These are phyloP conservation scores for Tenthredo scrophulariae DNA, from an alignment of 2,888 invertebrate genomes.

Conservation along the genomic window DNA sequence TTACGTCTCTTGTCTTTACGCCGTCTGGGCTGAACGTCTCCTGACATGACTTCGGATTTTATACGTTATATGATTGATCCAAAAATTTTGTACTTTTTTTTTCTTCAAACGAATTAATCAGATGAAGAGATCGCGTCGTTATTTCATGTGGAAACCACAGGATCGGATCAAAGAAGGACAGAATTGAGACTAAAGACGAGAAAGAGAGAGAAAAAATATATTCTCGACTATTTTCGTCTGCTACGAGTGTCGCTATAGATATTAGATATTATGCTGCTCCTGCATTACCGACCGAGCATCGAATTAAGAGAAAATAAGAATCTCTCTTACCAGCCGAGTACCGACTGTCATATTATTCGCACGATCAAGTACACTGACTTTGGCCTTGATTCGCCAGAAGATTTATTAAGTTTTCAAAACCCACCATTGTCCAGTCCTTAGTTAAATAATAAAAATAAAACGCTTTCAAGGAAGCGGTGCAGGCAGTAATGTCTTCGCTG, in stretches of 20 bases:
- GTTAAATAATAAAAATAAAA: too few relatives aligned
- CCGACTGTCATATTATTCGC: too few relatives aligned
- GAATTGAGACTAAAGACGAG: conserved; percentile 1
- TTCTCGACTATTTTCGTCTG: conserved; percentile 23
- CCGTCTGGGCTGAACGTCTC: conserved; percentile 92
- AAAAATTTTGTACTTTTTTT: not conserved
- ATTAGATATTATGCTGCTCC: not conserved
- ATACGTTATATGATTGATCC: not conserved
- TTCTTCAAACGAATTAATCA: not conserved
- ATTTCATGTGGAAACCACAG: conserved; percentile 29
- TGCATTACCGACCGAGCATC: not conserved
- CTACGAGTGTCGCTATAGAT: not conserved
- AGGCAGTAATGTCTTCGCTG: too few relatives aligned
- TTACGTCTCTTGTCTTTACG: conserved; percentile 91
- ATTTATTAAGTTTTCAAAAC: too few relatives aligned
- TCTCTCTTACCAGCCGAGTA: not conserved
- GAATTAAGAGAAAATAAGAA: not conserved
- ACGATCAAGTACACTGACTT: too few relatives aligned
- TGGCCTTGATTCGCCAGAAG: too few relatives aligned
- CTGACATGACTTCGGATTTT: conserved; percentile 84
- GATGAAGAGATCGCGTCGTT: not conserved
- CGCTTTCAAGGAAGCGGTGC: too few relatives aligned
- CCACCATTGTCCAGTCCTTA: too few relatives aligned
- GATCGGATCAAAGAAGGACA: conserved; percentile 18
- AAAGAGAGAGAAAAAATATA: conserved; percentile 5